Evolutionary conservation across 2,888 invertebrate genomes (phyloP).

Genomic region (Chymomyza amoena): DNA sequence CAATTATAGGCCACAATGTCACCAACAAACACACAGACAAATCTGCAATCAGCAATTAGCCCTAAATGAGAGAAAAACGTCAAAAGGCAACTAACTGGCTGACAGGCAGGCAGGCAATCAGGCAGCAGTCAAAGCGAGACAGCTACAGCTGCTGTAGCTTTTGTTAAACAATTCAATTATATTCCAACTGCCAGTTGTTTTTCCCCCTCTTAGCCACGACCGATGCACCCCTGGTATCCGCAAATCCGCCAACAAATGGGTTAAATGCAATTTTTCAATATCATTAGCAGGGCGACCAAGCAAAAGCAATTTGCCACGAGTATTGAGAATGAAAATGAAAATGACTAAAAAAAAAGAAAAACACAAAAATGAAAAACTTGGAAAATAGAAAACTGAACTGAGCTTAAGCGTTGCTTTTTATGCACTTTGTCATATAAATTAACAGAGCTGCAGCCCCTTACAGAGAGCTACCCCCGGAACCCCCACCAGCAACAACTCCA

Average conservation of each 20-base stretch:
- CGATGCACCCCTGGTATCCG: too few relatives aligned
- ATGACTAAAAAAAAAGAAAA: background rate
- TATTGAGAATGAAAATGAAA: background rate
- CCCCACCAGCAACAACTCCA: constrained; percentile 12
- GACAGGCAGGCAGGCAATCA: background rate
- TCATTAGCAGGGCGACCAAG: constrained; percentile 44
- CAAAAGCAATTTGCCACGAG: constrained; percentile 40
- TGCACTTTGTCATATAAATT: constrained; percentile 63
- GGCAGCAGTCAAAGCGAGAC: background rate
- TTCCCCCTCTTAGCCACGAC: background rate
- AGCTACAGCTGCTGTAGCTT: background rate
- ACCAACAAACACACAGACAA: background rate
- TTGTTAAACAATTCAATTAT: constrained; percentile 43
- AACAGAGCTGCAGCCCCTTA: constrained; percentile 42
- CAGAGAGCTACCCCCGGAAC: background rate
- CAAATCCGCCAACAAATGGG: constrained; percentile 19
- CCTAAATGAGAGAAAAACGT: background rate
- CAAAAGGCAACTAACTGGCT: background rate
- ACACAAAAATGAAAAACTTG: background rate
- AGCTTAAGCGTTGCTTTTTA: constrained; percentile 31
- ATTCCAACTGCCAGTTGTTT: background rate
- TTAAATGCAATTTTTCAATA: constrained; percentile 54
- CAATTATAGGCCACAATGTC: background rate
- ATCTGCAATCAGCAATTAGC: background rate
- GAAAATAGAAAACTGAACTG: background rate